phyloP scores from a whole-genome alignment of 2,888 invertebrate genomes.

The Hirtodrosophila duncani region DNA sequence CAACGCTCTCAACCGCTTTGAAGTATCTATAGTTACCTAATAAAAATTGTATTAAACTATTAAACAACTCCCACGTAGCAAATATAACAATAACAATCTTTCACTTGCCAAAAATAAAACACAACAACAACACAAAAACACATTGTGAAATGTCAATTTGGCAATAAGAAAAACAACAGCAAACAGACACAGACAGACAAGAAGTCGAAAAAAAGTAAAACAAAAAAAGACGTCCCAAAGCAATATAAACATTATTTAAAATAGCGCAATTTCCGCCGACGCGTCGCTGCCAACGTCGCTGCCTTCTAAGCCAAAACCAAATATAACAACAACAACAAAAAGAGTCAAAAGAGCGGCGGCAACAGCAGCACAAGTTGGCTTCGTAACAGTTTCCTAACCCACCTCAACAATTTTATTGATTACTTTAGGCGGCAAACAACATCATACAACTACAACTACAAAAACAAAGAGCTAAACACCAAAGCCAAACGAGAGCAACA shows the following conservation, averaged over 20 bases:
- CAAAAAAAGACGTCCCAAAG: conserved; percentile 48
- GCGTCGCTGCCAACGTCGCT: conserved; percentile 22
- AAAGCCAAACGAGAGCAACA: conserved; percentile 43
- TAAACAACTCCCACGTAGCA: too few relatives aligned
- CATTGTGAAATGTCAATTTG: conserved; percentile 70
- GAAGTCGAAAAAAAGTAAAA: conserved; percentile 31
- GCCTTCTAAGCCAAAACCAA: conserved; percentile 31
- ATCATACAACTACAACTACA: conserved; percentile 17
- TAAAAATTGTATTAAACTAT: too few relatives aligned
- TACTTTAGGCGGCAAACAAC: conserved; percentile 68
- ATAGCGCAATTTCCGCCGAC: conserved; percentile 74
- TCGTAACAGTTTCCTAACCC: conserved; percentile 78
- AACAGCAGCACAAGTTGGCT: conserved; percentile 42
- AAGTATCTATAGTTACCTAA: too few relatives aligned
- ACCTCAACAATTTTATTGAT: conserved; percentile 79
- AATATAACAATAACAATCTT: too few relatives aligned
- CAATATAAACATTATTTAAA: conserved; percentile 72
- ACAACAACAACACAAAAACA: conserved; percentile 18
- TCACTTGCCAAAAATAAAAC: conserved; percentile 48
- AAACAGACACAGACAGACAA: conserved; percentile 17
- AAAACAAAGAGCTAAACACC: conserved; percentile 8
- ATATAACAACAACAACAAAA: conserved; percentile 19
- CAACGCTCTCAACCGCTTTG: too few relatives aligned
- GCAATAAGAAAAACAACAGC: conserved; percentile 47
- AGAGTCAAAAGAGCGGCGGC: conserved; percentile 25